These are phyloP conservation scores for Charina bottae DNA, from an alignment of 2,113 vertebrate species.

Conservation along the genomic window DNA sequence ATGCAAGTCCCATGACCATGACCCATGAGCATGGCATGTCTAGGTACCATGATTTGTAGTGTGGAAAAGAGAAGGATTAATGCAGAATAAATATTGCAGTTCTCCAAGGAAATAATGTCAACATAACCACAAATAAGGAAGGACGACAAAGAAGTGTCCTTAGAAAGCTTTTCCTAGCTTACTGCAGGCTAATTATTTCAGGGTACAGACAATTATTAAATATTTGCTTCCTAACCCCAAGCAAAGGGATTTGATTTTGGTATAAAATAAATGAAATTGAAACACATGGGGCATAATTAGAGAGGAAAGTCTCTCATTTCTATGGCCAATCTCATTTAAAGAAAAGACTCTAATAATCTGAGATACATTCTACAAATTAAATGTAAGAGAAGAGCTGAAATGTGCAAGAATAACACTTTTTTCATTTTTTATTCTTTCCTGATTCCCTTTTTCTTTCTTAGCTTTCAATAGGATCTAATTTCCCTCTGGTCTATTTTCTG, in stretches of 20 bases:
- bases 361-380: constrained; percentile 55
- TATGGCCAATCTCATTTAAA: constrained; percentile 9
- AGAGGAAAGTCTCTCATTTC: constrained; percentile 34
- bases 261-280: constrained; percentile 45
- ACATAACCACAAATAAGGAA: constrained; percentile 23
- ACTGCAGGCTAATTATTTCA: constrained; percentile 34
- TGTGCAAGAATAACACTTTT: constrained; percentile 43
- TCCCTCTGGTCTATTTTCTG: constrained; percentile 63
- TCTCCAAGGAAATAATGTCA: constrained; percentile 7
- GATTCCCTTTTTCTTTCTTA: constrained; percentile 21
- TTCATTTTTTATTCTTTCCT: constrained; percentile 41
- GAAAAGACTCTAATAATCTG: constrained; percentile 25
- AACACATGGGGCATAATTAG: constrained; percentile 60
- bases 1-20: not conserved
- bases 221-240: constrained; percentile 43
- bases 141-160: not conserved
- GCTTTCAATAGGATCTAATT: constrained; percentile 64
- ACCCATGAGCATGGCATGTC: not conserved
- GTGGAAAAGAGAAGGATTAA: not conserved
- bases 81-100: not conserved
- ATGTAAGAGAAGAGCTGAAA: constrained; percentile 50
- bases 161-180: constrained; percentile 20
- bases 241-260: constrained; percentile 43
- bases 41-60: not conserved
- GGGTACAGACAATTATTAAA: constrained; percentile 33